A percentile compares a stretch with the other conserved stretches of the same genome.
These are phyloP conservation scores for Paraescarpia echinospica DNA, from an alignment of 1,140 invertebrate species.

Conservation along the genomic window DNA sequence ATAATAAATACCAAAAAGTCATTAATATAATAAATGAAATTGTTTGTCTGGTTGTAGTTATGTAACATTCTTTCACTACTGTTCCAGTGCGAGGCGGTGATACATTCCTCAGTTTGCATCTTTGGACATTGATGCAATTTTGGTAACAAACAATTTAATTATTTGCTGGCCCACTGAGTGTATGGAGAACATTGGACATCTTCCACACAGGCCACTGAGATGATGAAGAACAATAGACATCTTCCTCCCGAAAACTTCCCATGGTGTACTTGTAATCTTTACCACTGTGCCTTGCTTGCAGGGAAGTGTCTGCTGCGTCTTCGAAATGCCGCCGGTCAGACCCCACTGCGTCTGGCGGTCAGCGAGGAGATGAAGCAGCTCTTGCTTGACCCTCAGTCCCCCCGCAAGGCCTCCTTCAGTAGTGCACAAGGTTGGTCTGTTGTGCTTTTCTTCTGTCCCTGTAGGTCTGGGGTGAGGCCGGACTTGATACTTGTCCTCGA, in stretches of 20 bases:
- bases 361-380: not conserved
- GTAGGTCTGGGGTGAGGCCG: too few relatives aligned
- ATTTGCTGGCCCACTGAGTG: not conserved
- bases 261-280: not conserved
- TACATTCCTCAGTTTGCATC: not conserved
- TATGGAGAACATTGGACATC: not conserved
- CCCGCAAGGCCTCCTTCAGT: not conserved
- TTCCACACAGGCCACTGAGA: not conserved
- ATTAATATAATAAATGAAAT: not conserved
- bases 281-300: not conserved
- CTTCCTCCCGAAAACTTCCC: not conserved
- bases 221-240: not conserved
- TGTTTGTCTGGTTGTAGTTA: not conserved
- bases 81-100: not conserved
- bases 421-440: not conserved
- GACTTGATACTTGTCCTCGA: too few relatives aligned
- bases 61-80: not conserved
- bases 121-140: not conserved
- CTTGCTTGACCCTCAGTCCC: not conserved
- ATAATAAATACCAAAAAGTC: too few relatives aligned
- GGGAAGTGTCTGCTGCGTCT: not conserved
- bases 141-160: not conserved
- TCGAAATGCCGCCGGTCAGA: not conserved
- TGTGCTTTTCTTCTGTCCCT: too few relatives aligned
- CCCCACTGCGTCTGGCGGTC: not conserved